These are phyloP conservation scores for Callipepla californica DNA, from an alignment of 2,113 vertebrate genomes.

Conservation along the genomic window DNA sequence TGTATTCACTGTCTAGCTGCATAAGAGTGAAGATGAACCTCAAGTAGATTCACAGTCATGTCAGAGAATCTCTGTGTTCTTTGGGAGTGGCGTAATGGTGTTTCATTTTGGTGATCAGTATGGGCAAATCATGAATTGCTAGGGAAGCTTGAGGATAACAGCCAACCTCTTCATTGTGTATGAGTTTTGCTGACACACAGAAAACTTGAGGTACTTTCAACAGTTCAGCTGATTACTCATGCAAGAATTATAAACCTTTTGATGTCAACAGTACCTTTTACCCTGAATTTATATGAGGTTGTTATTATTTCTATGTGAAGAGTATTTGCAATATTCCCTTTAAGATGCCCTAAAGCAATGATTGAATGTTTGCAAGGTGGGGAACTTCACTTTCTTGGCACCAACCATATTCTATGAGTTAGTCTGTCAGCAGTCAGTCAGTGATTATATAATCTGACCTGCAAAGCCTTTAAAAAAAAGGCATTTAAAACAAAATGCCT, in stretches of 20 bases:
- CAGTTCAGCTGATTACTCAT: neutral
- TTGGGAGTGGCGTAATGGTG: neutral
- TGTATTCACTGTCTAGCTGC: neutral
- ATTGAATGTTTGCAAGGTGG: neutral
- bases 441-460: accelerated
- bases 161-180: accelerated
- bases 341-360: neutral
- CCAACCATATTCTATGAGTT: accelerated
- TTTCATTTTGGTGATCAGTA: neutral
- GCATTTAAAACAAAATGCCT: neutral
- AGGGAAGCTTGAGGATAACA: neutral
- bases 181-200: neutral
- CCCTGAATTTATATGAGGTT: neutral
- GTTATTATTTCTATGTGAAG: neutral
- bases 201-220: neutral
- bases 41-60: neutral
- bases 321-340: neutral
- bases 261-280: neutral
- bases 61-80: neutral
- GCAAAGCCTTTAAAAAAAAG: neutral
- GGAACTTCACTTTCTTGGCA: neutral
- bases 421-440: neutral
- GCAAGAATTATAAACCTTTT: neutral
- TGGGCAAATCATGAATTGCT: neutral
- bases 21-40: neutral